Evolutionary conservation across 2,113 vertebrate genomes (phyloP), one percentile per base, ranked within the genome.

Genomic region (Pavo muticus): DNA sequence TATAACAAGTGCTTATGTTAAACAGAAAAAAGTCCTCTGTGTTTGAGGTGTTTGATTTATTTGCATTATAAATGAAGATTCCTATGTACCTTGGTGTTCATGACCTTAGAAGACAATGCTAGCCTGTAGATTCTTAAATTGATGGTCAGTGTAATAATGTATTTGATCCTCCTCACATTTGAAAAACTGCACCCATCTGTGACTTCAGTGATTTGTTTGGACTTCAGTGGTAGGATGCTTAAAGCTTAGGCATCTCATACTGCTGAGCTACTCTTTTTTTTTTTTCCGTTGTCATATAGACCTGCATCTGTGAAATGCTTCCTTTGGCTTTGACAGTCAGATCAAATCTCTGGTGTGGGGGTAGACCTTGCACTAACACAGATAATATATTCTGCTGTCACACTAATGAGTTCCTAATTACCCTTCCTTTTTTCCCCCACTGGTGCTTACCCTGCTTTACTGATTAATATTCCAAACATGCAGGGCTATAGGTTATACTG

Each of bases 361-460:
- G 39, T 68, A 93, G 90, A 45, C 35, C 42, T 71, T 50, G 23
- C 20, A 48, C 32, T 82, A 88, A 40, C 48, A 71, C 8, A 83
- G 85, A 47, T 91, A 93, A 96, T 93, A 78, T 94, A 93, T 96
- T 96, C 90, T 87, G 52, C 91, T 88, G 92, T 84, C 87, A 94
- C 37, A 65, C 32, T 96, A 94, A 96, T 82, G 92, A 95, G 52
- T 78, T 93, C 52, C 47, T 93, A 95, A 96, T 96, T 95, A 93
- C 52, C 32, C 73, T 87, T 75, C 47, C 32, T 45, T 78, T 91
- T 94, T 95, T 88, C 59, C 8, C 65, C 64, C 61, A 64, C 35
- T 87, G 69, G 35, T 71, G 16, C 69, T 87, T 96, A 93, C 73
- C 86, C 93, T 77, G 17, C 48, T 88, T 91, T 94, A 54, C 56